Conservation (phyloP, 1,140 invertebrate genomes). For the Xylocopa sonorina region DNA sequence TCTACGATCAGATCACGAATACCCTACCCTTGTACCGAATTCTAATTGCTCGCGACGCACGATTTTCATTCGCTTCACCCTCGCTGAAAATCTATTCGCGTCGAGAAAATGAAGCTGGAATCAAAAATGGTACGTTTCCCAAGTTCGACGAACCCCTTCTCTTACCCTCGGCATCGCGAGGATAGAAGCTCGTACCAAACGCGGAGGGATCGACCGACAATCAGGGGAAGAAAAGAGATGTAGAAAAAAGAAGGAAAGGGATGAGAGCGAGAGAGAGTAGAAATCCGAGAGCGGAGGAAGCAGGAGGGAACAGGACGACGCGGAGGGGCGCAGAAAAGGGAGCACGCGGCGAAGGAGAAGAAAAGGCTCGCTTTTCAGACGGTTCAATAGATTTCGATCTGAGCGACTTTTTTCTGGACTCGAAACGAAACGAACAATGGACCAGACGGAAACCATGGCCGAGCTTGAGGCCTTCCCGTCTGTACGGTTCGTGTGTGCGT, state of each 20-base stretch:
- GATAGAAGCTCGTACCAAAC: slow-evolving; percentile 8
- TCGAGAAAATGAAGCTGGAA: no score
- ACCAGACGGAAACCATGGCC: slow-evolving; percentile 68
- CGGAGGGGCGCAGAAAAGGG: slow-evolving; percentile 37
- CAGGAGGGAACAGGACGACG: slow-evolving; percentile 41
- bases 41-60: no score
- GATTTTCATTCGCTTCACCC: no score
- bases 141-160: no score
- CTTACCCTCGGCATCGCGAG: no score
- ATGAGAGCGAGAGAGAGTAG: slow-evolving; percentile 27
- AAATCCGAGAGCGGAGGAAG: slow-evolving; percentile 22
- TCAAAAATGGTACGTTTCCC: no score
- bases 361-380: slow-evolving; percentile 65
- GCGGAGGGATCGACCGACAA: not conserved
- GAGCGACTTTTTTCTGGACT: slow-evolving; percentile 56
- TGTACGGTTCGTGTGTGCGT: slow-evolving; percentile 7
- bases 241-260: slow-evolving; percentile 12
- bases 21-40: slow-evolving; percentile 28
- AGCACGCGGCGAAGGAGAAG: slow-evolving; percentile 29
- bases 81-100: no score
- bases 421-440: slow-evolving; percentile 67
- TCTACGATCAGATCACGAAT: not conserved
- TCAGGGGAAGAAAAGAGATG: not conserved
- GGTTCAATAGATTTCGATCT: slow-evolving; percentile 72
- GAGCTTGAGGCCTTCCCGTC: slow-evolving; percentile 51